Conservation (phyloP, 2,888 invertebrate genomes). For the Ethmia dodecea region DNA sequence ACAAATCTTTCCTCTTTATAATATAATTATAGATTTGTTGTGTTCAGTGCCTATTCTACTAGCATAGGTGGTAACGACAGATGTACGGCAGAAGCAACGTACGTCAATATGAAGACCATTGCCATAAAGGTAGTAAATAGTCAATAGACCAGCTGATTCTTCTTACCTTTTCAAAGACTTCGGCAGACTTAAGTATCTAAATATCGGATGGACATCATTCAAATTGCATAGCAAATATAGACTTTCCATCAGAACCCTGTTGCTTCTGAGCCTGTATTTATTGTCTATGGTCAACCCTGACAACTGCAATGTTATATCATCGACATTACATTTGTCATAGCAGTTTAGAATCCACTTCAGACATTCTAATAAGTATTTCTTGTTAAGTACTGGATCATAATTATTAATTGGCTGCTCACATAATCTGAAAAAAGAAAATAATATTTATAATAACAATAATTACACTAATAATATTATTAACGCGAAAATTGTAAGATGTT, state of each 20-base stretch:
- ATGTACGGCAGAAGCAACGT: no score
- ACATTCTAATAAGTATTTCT: constrained; percentile 83
- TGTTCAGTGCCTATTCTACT: no score
- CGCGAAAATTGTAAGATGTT: no score
- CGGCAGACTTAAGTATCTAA: constrained; percentile 66
- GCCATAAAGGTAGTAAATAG: no score
- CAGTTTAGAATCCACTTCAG: constrained; percentile 80
- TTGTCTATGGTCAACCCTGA: constrained; percentile 25
- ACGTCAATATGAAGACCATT: no score
- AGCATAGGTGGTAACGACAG: no score
- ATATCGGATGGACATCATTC: constrained; percentile 75
- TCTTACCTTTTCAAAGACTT: constrained; percentile 61
- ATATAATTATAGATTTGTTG: no score
- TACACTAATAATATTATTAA: background rate
- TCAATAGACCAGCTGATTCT: no score
- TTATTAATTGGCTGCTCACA: constrained; percentile 72
- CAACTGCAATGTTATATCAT: constrained; percentile 35
- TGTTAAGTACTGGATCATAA: constrained; percentile 84
- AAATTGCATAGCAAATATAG: constrained; percentile 83
- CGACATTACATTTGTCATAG: no score
- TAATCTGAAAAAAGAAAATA: constrained; percentile 58
- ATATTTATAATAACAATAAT: background rate
- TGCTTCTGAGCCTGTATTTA: constrained; percentile 27
- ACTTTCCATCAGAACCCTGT: constrained; percentile 79
- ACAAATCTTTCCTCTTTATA: no score